phyloP scores from a whole-genome alignment of 1,140 invertebrate species.

The Pteromalus puparum region DNA sequence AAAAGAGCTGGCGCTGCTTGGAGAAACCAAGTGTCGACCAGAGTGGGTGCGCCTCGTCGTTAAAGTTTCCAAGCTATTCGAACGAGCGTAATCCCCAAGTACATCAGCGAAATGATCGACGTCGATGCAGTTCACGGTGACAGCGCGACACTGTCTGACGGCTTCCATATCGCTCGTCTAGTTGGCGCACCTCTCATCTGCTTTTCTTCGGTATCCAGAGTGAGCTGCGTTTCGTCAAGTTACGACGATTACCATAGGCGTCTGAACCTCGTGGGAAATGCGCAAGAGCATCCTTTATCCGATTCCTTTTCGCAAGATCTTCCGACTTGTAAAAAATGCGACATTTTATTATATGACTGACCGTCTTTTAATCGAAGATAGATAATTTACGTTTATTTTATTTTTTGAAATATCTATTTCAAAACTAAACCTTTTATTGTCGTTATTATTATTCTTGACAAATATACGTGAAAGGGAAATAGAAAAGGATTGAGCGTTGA shows the following conservation, averaged over 20 bases:
- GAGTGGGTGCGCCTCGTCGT: slow-evolving; percentile 65
- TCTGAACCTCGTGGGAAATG: neutral
- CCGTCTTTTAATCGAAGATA: too few species aligned
- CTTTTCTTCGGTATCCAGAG: slow-evolving; percentile 7
- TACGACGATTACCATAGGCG: neutral
- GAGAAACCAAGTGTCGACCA: slow-evolving; percentile 70
- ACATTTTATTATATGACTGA: neutral
- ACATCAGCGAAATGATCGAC: neutral
- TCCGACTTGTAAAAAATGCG: neutral
- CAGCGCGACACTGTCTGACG: neutral
- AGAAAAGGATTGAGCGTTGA: neutral
- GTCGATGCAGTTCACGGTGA: neutral
- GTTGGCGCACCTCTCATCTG: neutral
- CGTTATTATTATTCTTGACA: too few species aligned
- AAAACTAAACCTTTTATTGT: too few species aligned
- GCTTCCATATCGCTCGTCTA: too few species aligned
- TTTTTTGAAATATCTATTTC: too few species aligned
- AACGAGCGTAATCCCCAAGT: neutral
- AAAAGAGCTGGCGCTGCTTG: slow-evolving; percentile 71
- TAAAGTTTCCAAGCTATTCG: slow-evolving; percentile 10
- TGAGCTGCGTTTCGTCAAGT: neutral
- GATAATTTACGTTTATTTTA: too few species aligned
- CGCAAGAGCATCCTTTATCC: neutral
- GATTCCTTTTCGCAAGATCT: neutral
- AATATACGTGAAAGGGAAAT: neutral